Base-by-base conservation (phyloP, 2,888 invertebrate genomes). In the Cephalotes varians region DNA sequence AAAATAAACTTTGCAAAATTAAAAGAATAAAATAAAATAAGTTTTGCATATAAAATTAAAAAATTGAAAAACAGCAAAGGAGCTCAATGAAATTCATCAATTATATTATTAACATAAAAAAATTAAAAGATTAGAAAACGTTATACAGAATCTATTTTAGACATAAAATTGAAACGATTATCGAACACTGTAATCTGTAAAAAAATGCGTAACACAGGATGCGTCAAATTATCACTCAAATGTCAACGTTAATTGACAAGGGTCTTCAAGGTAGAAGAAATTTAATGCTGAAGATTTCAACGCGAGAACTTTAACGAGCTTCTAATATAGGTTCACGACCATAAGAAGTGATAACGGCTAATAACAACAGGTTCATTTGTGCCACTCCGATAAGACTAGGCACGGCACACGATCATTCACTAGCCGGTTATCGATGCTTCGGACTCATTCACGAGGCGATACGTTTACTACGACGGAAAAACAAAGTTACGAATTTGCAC, bases 331-430 rank as follows among this genome's bases (percentile, higher is more conserved):
- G 51, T 49, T 76, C 71, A 64, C 71, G 64, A 40, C 65, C 54
- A 51, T 67, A 54, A 51, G 71, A 77, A 58, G 74, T 62, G 84
- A 82, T 84, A 84, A 82, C 76, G 73, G 10, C 51, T 77, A 82
- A 82, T 82, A 84, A 60, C 62, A 65, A 60, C 62, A 65, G 40
- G 56, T 56, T 64, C 71, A 73, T 71, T 72, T 81, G 44, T 72
- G 12, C 31, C 71, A 25, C 28, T 21, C 18, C 76, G 81, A 83
- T 83, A 83, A 83, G 67, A 40, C 62, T 60, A 51, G 58, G 65
- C 44, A 60, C 15, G 58, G 31, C 12, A 47, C 31, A 56, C 71
- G 65, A 73, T 79, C 83, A 67, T 80, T 72, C 79, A 60, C 58
- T 67, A 47, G n/a, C 25, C 51, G 37, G 47, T 72, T 44, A 18